Conservation (phyloP, 64 coral and sea anemone species). For the Montipora foliosa region DNA sequence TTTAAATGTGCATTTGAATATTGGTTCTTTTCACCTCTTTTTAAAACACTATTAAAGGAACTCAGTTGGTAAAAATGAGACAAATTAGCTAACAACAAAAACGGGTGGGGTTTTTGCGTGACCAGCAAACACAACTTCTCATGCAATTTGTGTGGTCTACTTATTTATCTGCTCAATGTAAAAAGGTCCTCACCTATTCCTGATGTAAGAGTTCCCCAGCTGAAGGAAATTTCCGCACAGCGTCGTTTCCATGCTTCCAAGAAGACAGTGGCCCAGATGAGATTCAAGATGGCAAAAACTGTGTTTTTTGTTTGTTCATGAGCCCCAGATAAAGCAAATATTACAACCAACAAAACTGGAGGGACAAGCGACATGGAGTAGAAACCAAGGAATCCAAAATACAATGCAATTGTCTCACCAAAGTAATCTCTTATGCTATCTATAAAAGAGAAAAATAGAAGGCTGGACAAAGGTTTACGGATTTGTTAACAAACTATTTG, state of each 20-base stretch:
- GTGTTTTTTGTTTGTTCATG: constrained; percentile 93
- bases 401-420: constrained; percentile 95
- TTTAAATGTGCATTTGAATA: too few relatives aligned
- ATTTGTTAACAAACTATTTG: too few relatives aligned
- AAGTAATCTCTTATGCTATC: constrained; percentile 96
- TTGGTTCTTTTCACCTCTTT: too few relatives aligned
- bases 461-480: too few relatives aligned
- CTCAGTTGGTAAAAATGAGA: too few relatives aligned
- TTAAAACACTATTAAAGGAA: too few relatives aligned
- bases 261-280: constrained; percentile 94
- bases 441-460: constrained; percentile 24
- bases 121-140: background rate
- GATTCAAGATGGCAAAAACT: constrained; percentile 89
- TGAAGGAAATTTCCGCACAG: constrained; percentile 87
- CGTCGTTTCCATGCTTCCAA: constrained; percentile 96
- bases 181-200: constrained; percentile 58
- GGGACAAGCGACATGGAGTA: constrained; percentile 85
- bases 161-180: too few relatives aligned
- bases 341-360: constrained; percentile 81
- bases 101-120: too few relatives aligned
- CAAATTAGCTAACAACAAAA: too few relatives aligned
- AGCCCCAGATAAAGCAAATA: constrained; percentile 81
- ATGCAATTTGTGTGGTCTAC: background rate
- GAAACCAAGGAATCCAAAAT: constrained; percentile 95
- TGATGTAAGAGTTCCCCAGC: constrained; percentile 87